Base-by-base conservation (phyloP, 2,888 invertebrate genomes). In the Leptogaster cylindrica region DNA sequence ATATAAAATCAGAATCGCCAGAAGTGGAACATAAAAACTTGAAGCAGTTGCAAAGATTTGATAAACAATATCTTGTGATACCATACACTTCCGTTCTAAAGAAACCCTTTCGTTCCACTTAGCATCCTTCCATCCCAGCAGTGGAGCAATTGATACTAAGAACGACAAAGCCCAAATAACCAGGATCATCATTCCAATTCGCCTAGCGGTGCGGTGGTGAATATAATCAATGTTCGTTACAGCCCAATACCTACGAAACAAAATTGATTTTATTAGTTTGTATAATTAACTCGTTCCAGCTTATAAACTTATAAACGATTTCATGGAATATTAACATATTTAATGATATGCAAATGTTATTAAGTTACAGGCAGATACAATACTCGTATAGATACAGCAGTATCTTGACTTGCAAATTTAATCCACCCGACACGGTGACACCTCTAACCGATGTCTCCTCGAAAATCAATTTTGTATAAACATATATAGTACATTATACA, bases 161-260 rank as follows among this genome's bases (percentile, higher is more conserved):
- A 92, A 87, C 44, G 94, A 89, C 31, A 91, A 89, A 64, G 88
- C 82, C 95, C 95, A 96, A 66, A 93, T 90, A 71, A 90, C 85
- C 69, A 87, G 84, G 71, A 94, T 92, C 92, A 93, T 93, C 67
- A 88, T 81, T 55, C 91, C 88, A 73, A 94, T 89, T 68, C 90
- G 84, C 67, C 85, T 86, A 7, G 89, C 89, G 44, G 91, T 92
- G 71, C 93, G 84, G 74, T 91, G 89, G 77, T 93, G 90, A 71
- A 93, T 92, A 83, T 95, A 94, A 84, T 97, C 95, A 71, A 97
- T 91, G 80, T 95, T 89, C 68, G 98, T 98, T 76, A 99, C 97
- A 67, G 97, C 97, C 97, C 97, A 98, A 83, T 95, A 99, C 82
- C 95, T 92, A 82, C 0, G 79, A 77, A 27, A 44, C 7, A 44